Base-by-base conservation (phyloP, 2,888 invertebrate genomes). In the Cephonodes hylas region DNA sequence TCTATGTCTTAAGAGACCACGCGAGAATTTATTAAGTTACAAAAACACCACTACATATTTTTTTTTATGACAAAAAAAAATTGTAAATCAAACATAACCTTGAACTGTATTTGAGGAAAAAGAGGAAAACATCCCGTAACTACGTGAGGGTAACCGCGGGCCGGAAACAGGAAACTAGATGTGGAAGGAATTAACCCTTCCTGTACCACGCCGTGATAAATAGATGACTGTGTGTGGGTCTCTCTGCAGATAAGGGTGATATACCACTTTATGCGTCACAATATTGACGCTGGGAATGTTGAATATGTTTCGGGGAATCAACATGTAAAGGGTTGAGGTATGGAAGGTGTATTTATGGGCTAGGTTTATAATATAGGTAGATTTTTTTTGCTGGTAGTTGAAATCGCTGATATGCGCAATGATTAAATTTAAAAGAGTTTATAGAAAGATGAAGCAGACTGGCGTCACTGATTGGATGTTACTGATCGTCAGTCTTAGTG, bases 121-220 rank as follows among this genome's bases (percentile, higher is more conserved):
- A 15, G 53, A 18, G 44, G 38, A 48, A 38, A 60, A 60, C 38
- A 53, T 38, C 48, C 48, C 60, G 25, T 31, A 18, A 53, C 15
- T 48, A 48, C 53, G 53, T 53, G 53, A 53, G 18, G 53, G 31
- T 31, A 18, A 27, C 25, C 44, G 44, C 23, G 60, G 60, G 27
- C 15, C 60, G 60, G 60, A 60, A 60, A 53, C 60, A 45, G 60
- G 60, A 60, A 60, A 60, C 60, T 60, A 60, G 53, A 48, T 53
- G 48, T 60, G 60, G 60, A 60, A 60, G 60, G 60, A 60, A 48
- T 60, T 60, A 60, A 60, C 58, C 58, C 44, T 59, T 59, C 58
- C 58, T 59, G 58, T 44, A 20, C 44, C 44, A 42, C 44, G 58
- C 18, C 42, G 42, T 59, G 58, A 59, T 59, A 42, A 59, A 59